These are phyloP conservation scores for Pygmarrhopalites habei DNA, from an alignment of 1,140 invertebrate genomes.

Conservation along the genomic window DNA sequence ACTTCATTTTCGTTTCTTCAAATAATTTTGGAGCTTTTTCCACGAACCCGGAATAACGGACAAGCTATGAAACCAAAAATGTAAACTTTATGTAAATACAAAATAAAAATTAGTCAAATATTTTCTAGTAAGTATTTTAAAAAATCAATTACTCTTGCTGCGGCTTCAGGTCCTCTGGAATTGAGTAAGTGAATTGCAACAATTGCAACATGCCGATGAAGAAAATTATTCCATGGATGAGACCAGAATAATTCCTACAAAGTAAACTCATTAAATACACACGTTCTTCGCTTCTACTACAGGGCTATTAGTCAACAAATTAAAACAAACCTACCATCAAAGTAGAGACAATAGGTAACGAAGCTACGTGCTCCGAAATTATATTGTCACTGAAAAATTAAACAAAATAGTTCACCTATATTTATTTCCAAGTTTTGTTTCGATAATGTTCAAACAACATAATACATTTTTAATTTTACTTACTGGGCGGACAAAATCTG, in stretches of 20 bases:
- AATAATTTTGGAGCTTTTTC: constrained; percentile 1
- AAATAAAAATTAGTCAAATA: background rate
- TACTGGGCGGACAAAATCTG: constrained; percentile 24
- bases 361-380: constrained; percentile 10
- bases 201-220: constrained; percentile 28
- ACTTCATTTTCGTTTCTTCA: constrained; percentile 2
- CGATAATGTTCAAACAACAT: too few relatives aligned
- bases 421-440: too few relatives aligned
- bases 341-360: constrained; percentile 7
- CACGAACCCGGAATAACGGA: background rate
- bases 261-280: too few relatives aligned
- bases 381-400: too few relatives aligned
- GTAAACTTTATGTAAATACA: background rate
- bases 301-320: too few relatives aligned
- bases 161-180: constrained; percentile 3
- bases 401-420: too few relatives aligned
- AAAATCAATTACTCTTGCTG: constrained; percentile 1
- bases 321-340: too few relatives aligned
- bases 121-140: background rate
- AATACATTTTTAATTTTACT: too few relatives aligned
- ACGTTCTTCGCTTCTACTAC: too few relatives aligned
- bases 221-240: constrained; percentile 34
- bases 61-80: background rate
- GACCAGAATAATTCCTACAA: constrained; percentile 29
- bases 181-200: constrained; percentile 20